Evolutionary conservation across 2,888 invertebrate genomes (phyloP), one percentile per base, ranked within the genome.

Genomic region (Phengaris arion): DNA sequence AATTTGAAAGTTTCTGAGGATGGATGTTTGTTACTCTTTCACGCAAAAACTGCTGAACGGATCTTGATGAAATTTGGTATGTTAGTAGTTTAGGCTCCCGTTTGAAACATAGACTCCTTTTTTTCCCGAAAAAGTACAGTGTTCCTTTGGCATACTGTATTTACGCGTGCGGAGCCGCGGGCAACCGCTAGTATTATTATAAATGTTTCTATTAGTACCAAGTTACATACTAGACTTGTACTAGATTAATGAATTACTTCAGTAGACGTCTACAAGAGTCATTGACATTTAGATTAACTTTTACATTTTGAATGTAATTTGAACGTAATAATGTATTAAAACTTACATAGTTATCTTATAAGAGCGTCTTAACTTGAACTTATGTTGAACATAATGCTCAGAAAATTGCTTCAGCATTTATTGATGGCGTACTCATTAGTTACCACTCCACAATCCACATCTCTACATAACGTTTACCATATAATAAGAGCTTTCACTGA

Each of bases 401-500:
- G 22, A 12, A 64, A 64, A 35, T 64, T 10, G 35, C 35, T 64
- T 6, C 35, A 35, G 35, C 64, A 64, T 64, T 13, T 35, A 12
- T 64, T 13, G 13, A 45, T 64, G 64, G 35, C 45, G 13, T 13
- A 35, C 64, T 45, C 64, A 64, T 64, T 64, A 64, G 64, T 64
- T 64, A 64, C 9, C 15, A 64, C 22, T 22, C 22, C 22, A 9
- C 15, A 64, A 9, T 22, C 22, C 22, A 22, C 35, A 35, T 35
- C 35, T 64, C 35, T 64, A 64, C 45, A 64, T 12, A 64, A 64
- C 64, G 35, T 64, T 64, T 35, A 10, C 22, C n/a, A 22, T 22
- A 22, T 64, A 64, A 64, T 13, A 35, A 64, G 64, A 64, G 64
- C 64, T 64, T 64, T 64, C 64, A 45, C 64, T 13, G 64, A 12